Evolutionary conservation across 2,113 vertebrate species (phyloP), one percentile per base, ranked within the genome.

Genomic region (Strix aluco): DNA sequence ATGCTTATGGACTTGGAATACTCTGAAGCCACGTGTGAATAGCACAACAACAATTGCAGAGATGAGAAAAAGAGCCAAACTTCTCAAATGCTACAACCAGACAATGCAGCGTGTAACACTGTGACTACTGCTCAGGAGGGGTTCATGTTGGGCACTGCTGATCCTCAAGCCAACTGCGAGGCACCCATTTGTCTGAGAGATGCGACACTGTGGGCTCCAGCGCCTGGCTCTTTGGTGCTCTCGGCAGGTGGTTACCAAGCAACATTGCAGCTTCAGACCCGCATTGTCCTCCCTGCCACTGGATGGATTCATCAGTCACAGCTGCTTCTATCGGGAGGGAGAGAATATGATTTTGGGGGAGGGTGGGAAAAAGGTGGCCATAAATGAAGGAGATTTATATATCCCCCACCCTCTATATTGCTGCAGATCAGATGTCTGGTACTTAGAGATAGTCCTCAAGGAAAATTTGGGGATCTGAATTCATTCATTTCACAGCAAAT

Each of bases 71-170:
- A 81, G 54, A 82, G 59, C 15, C 49, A 49, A 49, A 67, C 49
- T 65, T 40, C 66, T 84, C 42, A 44, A 42, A 46, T 1, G 11
- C 59, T 49, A 1, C 0, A 2, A 71, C 13, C 82, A 52, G 90
- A 29, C 1, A 0, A n/a, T 67, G 14, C 42, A 62, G 49, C 0
- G 0, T 0, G 0, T 42, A 81, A 63, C 3, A 1, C 34, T 12
- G 2, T 11, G 55, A 36, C 49, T 90, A 88, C 81, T 38, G 87
- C 0, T 0, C 70, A 36, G 55, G 55, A 91, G 47, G 65, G 38
- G 30, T 57, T 42, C 83, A 10, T 0, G 2, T 0, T 13, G 72
- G 54, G 65, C 38, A 0, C n/a, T 55, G 75, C 81, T 85, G 94
- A 85, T 94, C 78, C 93, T 58, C 72, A 6, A 84, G 86, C 91